phyloP scores from a whole-genome alignment of 2,888 invertebrate genomes.

The Tinea trinotella region DNA sequence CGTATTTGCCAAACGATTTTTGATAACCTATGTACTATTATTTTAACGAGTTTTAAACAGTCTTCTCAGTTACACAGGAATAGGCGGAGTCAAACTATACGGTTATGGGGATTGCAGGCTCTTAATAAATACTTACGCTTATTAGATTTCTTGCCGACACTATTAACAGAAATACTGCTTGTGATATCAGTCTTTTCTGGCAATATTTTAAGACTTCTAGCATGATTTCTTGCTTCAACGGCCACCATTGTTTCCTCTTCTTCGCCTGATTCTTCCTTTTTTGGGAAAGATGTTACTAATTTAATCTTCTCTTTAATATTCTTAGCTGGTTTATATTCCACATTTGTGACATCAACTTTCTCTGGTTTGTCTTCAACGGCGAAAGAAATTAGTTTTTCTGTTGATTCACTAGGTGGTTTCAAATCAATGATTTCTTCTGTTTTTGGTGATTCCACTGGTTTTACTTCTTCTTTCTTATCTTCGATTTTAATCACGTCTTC shows the following conservation, averaged over 20 bases:
- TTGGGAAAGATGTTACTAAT: constrained; percentile 62
- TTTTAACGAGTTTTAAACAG: too few relatives aligned
- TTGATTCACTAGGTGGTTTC: constrained; percentile 52
- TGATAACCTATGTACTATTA: too few relatives aligned
- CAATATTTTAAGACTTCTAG: constrained; percentile 51
- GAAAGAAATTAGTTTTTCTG: constrained; percentile 69
- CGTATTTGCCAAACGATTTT: too few relatives aligned
- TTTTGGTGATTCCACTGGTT: constrained; percentile 24
- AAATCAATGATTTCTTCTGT: constrained; percentile 45
- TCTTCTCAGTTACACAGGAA: too few relatives aligned
- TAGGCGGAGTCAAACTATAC: too few relatives aligned
- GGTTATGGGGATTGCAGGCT: too few relatives aligned
- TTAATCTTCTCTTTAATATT: constrained; percentile 70
- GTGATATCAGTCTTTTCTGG: constrained; percentile 65
- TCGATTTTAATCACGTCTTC: constrained; percentile 38
- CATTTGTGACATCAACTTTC: constrained; percentile 46
- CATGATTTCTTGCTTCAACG: constrained; percentile 69
- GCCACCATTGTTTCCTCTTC: constrained; percentile 74
- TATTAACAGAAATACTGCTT: constrained; percentile 74
- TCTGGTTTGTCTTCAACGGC: constrained; percentile 63
- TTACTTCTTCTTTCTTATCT: constrained; percentile 42
- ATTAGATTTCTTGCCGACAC: constrained; percentile 66
- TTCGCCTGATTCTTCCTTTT: constrained; percentile 59
- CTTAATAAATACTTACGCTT: constrained; percentile 36
- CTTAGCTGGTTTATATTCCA: constrained; percentile 56